Conservation (phyloP, 2,888 invertebrate species). For the Argyra leucocephala region DNA sequence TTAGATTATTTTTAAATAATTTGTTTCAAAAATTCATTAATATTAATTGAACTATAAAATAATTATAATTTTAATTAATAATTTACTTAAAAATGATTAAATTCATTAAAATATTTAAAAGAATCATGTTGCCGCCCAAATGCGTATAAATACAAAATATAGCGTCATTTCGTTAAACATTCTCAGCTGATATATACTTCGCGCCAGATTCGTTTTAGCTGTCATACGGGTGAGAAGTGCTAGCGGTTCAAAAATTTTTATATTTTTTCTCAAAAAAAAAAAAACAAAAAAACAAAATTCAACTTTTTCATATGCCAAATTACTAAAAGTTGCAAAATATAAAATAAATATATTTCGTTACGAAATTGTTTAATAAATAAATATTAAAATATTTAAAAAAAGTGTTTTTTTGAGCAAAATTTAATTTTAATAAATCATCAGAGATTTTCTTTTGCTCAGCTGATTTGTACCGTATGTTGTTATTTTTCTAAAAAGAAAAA, state of each 20-base stretch:
- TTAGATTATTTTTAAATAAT: conserved; percentile 12
- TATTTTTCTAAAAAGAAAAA: not conserved
- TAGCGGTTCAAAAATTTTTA: not conserved
- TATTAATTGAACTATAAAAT: not conserved
- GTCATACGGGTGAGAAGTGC: conserved; percentile 1
- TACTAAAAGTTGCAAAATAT: no score
- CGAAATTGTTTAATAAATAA: no score
- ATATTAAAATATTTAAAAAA: no score
- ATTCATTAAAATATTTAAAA: not conserved
- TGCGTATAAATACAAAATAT: conserved; percentile 42
- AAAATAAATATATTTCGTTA: no score
- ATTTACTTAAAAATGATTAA: not conserved
- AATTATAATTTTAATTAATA: not conserved
- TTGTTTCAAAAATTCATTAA: not conserved
- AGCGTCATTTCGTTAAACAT: conserved; percentile 42
- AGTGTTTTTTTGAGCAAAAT: no score
- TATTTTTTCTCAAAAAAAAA: not conserved
- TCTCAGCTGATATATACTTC: conserved; percentile 54
- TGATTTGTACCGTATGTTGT: not conserved
- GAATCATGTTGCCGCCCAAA: conserved; percentile 24
- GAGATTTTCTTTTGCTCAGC: not conserved
- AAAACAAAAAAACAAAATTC: not conserved
- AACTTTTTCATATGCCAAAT: no score
- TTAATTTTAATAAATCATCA: no score
- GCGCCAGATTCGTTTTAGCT: conserved; percentile 44